phyloP scores from a whole-genome alignment of 1,140 invertebrate species.

The Nasonia giraulti region DNA sequence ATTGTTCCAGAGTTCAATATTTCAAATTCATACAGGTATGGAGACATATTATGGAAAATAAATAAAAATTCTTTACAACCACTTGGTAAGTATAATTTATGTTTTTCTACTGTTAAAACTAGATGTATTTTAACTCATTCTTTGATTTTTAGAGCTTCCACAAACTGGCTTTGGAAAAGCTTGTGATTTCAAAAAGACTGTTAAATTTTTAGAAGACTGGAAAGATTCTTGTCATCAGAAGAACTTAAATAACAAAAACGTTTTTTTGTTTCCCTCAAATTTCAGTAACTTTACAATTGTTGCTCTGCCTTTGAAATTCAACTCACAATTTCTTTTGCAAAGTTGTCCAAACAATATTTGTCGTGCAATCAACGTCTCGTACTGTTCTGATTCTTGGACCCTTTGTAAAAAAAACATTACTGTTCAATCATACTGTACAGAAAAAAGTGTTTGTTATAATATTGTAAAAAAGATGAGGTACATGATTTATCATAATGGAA shows the following conservation, averaged over 20 bases:
- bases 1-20: conserved; percentile 58
- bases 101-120: background rate
- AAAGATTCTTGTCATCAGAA: conserved; percentile 70
- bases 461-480: conserved; percentile 74
- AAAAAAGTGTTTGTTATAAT: conserved; percentile 66
- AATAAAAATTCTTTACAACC: conserved; percentile 62
- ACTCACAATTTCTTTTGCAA: conserved; percentile 64
- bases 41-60: conserved; percentile 65
- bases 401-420: conserved; percentile 57
- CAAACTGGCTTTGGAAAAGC: conserved; percentile 68
- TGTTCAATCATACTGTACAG: conserved; percentile 57
- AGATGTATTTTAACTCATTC: conserved; percentile 2
- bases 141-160: conserved; percentile 66
- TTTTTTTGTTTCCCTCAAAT: conserved; percentile 61
- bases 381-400: conserved; percentile 68
- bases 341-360: conserved; percentile 74
- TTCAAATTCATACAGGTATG: conserved; percentile 61
- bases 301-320: conserved; percentile 64
- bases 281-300: conserved; percentile 69
- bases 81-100: conserved; percentile 60
- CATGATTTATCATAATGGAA: conserved; percentile 77
- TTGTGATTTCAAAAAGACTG: conserved; percentile 67
- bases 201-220: conserved; percentile 71
- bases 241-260: conserved; percentile 65
- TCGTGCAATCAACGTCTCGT: conserved; percentile 66